These are phyloP conservation scores for Phrynocephalus guinanensis DNA, from an alignment of 2,797 vertebrate species.

Conservation along the genomic window DNA sequence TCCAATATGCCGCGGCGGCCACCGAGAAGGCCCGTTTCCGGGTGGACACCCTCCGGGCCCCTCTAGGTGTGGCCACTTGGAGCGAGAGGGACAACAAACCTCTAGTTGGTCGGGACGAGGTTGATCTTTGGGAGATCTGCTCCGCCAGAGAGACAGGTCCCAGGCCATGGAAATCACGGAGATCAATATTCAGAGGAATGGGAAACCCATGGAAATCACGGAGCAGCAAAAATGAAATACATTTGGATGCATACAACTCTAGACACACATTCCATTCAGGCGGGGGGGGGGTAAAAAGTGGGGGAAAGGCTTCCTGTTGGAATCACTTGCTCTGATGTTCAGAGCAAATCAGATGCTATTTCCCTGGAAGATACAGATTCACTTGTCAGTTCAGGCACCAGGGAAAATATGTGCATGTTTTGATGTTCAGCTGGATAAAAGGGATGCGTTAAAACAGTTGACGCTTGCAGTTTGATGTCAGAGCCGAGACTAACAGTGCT, in stretches of 20 bases:
- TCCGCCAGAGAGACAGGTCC: too few relatives aligned
- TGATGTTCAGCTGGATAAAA: conserved; percentile 36
- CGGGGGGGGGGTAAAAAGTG: too few relatives aligned
- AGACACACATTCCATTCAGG: background rate
- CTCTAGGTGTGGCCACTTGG: too few relatives aligned
- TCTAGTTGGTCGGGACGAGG: too few relatives aligned
- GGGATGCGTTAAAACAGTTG: conserved; percentile 33
- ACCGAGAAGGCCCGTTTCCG: too few relatives aligned
- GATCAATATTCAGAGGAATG: background rate
- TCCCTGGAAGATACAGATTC: conserved; percentile 6
- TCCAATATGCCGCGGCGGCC: too few relatives aligned
- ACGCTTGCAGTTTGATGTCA: conserved; percentile 17
- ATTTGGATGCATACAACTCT: background rate
- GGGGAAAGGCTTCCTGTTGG: too few relatives aligned
- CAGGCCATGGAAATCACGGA: too few relatives aligned
- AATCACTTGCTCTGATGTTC: conserved; percentile 5
- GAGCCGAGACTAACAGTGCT: conserved; percentile 17
- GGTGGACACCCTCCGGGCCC: too few relatives aligned
- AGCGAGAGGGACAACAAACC: too few relatives aligned
- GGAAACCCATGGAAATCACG: background rate
- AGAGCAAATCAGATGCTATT: conserved; percentile 19
- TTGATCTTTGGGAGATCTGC: too few relatives aligned
- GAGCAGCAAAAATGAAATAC: background rate
- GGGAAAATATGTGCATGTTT: conserved; percentile 37
- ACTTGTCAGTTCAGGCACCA: conserved; percentile 29